phyloP scores from a whole-genome alignment of 2,797 vertebrate species.

The Lycodopsis pacificus region DNA sequence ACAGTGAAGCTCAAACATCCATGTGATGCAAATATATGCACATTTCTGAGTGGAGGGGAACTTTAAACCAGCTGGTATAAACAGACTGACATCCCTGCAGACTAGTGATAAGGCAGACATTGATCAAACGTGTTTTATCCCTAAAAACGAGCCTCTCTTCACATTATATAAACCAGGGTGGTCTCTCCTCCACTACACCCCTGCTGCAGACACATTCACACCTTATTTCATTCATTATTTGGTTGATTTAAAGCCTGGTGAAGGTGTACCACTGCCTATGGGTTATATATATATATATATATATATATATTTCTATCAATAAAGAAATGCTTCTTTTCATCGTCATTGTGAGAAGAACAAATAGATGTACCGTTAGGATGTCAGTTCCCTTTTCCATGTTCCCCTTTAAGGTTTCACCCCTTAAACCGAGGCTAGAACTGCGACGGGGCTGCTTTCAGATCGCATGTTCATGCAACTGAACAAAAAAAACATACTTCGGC shows the following conservation, averaged over 20 bases:
- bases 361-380: slow-evolving; percentile 1
- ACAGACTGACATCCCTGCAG: background rate
- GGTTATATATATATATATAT: too few species aligned
- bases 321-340: background rate
- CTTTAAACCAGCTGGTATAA: slow-evolving; percentile 3
- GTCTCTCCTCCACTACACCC: background rate
- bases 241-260: background rate
- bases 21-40: background rate
- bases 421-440: background rate
- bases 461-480: background rate
- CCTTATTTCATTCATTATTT: slow-evolving; percentile 9
- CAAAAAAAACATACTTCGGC: background rate
- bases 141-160: background rate
- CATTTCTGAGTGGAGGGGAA: background rate
- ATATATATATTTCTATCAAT: background rate
- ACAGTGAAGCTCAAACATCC: background rate
- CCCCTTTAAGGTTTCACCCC: slow-evolving; percentile 30
- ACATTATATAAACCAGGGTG: background rate
- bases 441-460: background rate
- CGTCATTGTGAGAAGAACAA: background rate
- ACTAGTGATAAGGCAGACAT: background rate
- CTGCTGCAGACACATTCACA: slow-evolving; percentile 17
- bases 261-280: background rate
- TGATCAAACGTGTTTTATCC: background rate
- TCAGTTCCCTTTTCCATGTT: slow-evolving; percentile 48